Conservation (phyloP, 2,797 vertebrate species). For the Neosilurus mollespiculum region DNA sequence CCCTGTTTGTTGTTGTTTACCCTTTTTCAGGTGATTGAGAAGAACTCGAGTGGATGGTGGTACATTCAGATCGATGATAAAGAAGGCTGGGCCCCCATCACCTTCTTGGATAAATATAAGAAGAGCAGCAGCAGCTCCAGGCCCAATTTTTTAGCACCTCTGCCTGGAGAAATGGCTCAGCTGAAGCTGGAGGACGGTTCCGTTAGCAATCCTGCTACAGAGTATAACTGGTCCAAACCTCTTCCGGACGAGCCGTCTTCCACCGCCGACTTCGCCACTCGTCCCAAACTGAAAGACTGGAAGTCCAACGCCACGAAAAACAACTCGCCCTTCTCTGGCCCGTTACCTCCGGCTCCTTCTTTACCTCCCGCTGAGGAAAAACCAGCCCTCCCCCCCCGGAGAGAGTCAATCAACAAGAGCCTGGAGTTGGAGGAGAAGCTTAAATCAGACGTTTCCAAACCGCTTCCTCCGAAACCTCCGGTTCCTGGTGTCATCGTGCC, state of each 20-base stretch:
- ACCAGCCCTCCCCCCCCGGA: slow-evolving; percentile 89
- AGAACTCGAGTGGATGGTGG: slow-evolving; percentile 97
- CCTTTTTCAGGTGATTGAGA: slow-evolving; percentile 87
- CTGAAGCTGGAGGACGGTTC: slow-evolving; percentile 75
- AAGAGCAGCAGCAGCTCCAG: slow-evolving; percentile 91
- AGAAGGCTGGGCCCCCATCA: slow-evolving; percentile 96
- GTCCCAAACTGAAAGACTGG: slow-evolving; percentile 89
- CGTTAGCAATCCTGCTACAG: slow-evolving; percentile 50
- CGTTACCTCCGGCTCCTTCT: slow-evolving; percentile 73
- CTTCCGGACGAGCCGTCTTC: slow-evolving; percentile 86
- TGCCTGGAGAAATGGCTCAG: slow-evolving; percentile 88
- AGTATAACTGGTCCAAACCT: slow-evolving; percentile 82
- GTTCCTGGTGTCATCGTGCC: slow-evolving; percentile 81
- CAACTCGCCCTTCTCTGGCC: slow-evolving; percentile 58
- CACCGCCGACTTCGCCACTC: slow-evolving; percentile 68
- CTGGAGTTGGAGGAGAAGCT: slow-evolving; percentile 87
- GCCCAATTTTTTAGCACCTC: slow-evolving; percentile 91
- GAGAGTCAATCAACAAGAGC: slow-evolving; percentile 93
- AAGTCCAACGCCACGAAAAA: slow-evolving; percentile 76
- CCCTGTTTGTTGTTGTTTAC: neutral
- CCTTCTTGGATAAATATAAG: slow-evolving; percentile 98
- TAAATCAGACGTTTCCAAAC: slow-evolving; percentile 75
- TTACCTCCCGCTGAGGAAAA: slow-evolving; percentile 84
- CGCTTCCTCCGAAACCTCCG: slow-evolving; percentile 84
- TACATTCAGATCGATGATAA: slow-evolving; percentile 99